Conservation (phyloP, 2,888 invertebrate genomes). For the Operophtera brumata region DNA sequence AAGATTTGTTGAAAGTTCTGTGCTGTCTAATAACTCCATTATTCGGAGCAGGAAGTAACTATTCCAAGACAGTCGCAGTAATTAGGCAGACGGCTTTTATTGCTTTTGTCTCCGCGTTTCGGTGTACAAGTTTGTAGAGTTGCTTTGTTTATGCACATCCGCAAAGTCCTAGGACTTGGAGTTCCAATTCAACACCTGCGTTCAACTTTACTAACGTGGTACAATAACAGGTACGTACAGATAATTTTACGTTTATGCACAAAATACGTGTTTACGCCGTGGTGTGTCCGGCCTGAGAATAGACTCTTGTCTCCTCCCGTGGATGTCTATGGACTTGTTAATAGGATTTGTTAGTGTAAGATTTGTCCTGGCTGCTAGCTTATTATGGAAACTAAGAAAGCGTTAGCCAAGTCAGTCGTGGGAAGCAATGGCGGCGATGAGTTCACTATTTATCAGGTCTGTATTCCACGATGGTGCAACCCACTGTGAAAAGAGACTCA, state of each 20-base stretch:
- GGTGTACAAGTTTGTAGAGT: constrained; percentile 4
- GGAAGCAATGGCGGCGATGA: too few relatives aligned
- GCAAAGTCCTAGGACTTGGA: not conserved
- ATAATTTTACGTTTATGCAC: not conserved
- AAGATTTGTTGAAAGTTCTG: not conserved
- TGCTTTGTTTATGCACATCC: constrained; percentile 6
- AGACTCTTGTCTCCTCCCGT: too few relatives aligned
- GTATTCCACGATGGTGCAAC: too few relatives aligned
- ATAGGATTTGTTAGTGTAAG: too few relatives aligned
- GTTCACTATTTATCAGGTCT: too few relatives aligned
- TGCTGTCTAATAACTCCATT: not conserved
- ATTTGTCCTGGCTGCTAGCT: too few relatives aligned
- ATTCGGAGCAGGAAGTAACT: not conserved
- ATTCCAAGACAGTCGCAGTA: not conserved
- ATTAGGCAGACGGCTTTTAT: not conserved
- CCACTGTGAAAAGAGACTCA: too few relatives aligned
- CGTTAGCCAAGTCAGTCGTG: too few relatives aligned
- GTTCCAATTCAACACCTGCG: constrained; percentile 15
- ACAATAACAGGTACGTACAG: not conserved
- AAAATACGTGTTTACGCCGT: too few relatives aligned
- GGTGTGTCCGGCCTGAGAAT: too few relatives aligned
- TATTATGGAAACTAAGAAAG: too few relatives aligned
- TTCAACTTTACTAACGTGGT: constrained; percentile 13
- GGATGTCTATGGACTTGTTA: too few relatives aligned
- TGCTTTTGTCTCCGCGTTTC: not conserved